Base-by-base conservation (phyloP, 2,888 invertebrate species). In the Blera fallax region DNA sequence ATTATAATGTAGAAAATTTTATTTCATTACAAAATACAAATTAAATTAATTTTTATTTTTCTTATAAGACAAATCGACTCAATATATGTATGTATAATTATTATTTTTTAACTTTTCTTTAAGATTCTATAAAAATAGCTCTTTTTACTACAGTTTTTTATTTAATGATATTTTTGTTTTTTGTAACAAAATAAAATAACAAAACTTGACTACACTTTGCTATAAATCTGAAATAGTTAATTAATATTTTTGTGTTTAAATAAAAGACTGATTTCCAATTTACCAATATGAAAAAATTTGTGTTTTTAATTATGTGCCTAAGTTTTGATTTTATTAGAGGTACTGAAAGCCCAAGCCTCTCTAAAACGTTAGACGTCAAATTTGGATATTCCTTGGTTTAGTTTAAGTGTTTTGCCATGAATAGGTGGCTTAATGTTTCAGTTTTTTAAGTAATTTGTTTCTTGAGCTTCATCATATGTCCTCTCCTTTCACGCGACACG, bases 221-320 rank as follows among this genome's bases (percentile, higher is more conserved):
- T 67, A 78, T 62, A 73, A 80, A 50, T 74, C 80, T 85, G 81
- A 77, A 81, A 85, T 85, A 85, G 80, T 87, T 87, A 87, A 87
- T 87, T 80, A 76, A 84, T 82, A 85, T 60, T 87, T 79, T 82
- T 85, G 82, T 85, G 84, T 87, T 90, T 90, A 89, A 88, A 90
- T 90, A 88, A 89, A 91, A 91, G 91, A 91, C 91, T 91, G 91
- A 91, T 91, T 91, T 91, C 91, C 89, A 91, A 91, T 91, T 91
- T 90, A 90, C 89, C 89, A 90, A 85, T 85, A 81, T 81, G 43
- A 84, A 62, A 45, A 27, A 62, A 10, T 34, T 64, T 21, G 70
- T 32, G 43, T 64, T 64, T 76, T 37, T 3, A 29, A 70, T 76
- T 32, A 54, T 54, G 40, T 70, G 5, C 0, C 21, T 11, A 16